Evolutionary conservation across 2,113 vertebrate genomes (phyloP), one percentile per base, ranked within the genome.

Genomic region (Chaetops frenatus): DNA sequence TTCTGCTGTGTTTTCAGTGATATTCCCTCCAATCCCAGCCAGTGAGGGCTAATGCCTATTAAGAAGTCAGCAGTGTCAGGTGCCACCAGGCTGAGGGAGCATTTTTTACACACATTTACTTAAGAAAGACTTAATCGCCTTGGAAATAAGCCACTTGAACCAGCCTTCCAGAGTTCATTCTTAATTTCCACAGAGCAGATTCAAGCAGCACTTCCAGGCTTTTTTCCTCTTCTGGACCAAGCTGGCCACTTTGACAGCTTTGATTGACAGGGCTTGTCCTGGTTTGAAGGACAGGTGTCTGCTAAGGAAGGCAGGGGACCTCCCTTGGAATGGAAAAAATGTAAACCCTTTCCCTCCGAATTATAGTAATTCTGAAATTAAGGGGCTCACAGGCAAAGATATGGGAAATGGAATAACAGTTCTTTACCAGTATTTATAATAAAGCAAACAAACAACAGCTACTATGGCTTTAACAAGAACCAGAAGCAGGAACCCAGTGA

Each of bases 111-210:
- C 66, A 36, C 44, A 12, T 93, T 86, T 93, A 50, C 81, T 95
- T 84, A 12, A 74, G 76, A 70, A 83, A 92, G 86, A 92, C 85
- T 92, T 88, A 71, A 96, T 84, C 93, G 62, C 66, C 92, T 92
- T 82, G 78, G 90, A 93, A 94, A 94, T 78, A 88, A 93, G 79
- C 77, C 87, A 86, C 74, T 86, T 72, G 70, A 94, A 76, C 57
- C 57, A 78, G 86, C 18, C 69, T 70, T 72, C 35, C 54, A n/a
- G 28, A 87, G 90, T 70, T 88, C 74, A 80, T 56, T 58, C 44
- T 12, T 78, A 56, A 56, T 44, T 33, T 36, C 53, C 65, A 31
- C n/a, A 7, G 53, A 35, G 20, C 1, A 66, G 67, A 21, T 13
- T 54, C 25, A 19, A 44, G 61, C 36, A 87, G 79, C 14, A 11